Evolutionary conservation across 1,140 invertebrate genomes (phyloP), one percentile per base, ranked within the genome.

Genomic region (Kradibia gibbosae): DNA sequence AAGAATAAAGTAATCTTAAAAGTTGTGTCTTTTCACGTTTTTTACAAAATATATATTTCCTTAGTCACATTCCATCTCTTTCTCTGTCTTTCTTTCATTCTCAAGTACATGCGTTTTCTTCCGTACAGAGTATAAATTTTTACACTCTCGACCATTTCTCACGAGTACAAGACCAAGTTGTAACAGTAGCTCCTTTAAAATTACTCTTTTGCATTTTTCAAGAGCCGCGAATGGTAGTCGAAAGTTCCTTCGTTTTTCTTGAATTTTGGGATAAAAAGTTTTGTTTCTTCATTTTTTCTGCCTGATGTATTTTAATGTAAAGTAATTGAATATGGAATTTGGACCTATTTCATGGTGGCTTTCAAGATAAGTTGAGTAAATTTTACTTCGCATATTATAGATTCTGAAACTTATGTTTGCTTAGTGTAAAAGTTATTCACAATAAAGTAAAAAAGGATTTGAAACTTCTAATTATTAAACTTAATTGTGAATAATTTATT

Each of bases 121-220:
- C 42, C 70, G 28, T 72, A 13, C 20, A 34, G 48, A 31, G 77
- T 48, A 80, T 80, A 80, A 39, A 80, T 73, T 80, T 80, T 74
- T 74, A 67, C 72, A 72, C 80, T 39, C 75, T 22, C 53, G 53
- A 28, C 80, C 42, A 78, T 82, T 82, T 82, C 45, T 82, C 81
- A 78, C 39, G 22, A 65, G 67, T 31, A 22, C n/a, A 10, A 28
- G 45, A 17, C 17, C 31, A 5, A 34, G 28, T 28, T 48, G 39
- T 71, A 45, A 13, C 22, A 17, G 79, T 62, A 62, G 20, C 57
- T 82, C 70, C 65, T 82, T 82, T 74, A 55, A 78, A 82, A 82
- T 82, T 78, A 82, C 81, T 82, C 78, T 76, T 82, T 82, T 82
- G 81, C 81, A 82, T 82, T 82, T 82, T 82, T 82, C 76, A 82